Conservation (phyloP, 2,113 vertebrate genomes). For the Rhabdomys dilectus region DNA sequence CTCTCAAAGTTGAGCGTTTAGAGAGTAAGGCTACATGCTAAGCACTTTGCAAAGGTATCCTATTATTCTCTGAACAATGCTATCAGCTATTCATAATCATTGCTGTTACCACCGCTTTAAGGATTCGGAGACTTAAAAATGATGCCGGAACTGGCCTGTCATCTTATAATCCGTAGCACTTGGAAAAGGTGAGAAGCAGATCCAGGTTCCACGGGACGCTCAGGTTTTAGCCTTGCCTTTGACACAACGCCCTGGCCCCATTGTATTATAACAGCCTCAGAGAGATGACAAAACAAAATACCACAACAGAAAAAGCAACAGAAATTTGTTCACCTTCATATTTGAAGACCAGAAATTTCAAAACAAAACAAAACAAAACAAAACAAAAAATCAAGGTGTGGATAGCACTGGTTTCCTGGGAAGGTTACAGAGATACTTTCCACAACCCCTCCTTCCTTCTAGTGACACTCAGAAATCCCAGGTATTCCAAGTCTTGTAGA, state of each 20-base stretch:
- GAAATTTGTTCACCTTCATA: neutral
- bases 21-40: neutral
- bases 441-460: neutral
- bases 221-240: neutral
- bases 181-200: neutral
- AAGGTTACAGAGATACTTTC: neutral
- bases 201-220: neutral
- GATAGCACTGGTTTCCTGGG: neutral
- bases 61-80: neutral
- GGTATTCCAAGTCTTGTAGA: neutral
- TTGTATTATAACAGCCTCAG: neutral
- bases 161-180: neutral
- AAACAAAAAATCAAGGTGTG: neutral
- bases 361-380: neutral
- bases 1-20: neutral
- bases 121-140: neutral
- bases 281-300: neutral
- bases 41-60: neutral
- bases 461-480: neutral
- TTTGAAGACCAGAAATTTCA: neutral
- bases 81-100: too few relatives aligned
- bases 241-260: neutral
- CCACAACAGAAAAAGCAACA: neutral
- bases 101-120: neutral
- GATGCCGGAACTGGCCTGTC: too few relatives aligned